phyloP scores from a whole-genome alignment of 2,113 vertebrate species.

The Erpornis zantholeuca region DNA sequence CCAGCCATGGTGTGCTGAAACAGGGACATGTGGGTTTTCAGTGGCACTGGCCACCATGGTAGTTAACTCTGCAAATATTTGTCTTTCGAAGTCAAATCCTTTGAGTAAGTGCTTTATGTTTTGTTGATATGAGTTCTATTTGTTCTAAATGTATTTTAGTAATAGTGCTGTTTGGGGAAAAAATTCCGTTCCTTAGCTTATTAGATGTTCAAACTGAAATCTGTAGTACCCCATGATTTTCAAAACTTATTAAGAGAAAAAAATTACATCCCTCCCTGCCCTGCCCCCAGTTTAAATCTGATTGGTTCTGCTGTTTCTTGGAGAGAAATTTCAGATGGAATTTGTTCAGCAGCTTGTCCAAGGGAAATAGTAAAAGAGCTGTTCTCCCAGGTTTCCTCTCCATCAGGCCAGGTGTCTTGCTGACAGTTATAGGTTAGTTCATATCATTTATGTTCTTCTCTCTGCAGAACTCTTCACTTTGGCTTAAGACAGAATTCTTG shows the following conservation, averaged over 20 bases:
- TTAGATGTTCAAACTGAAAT: background rate
- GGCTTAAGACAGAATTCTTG: background rate
- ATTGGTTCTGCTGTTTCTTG: background rate
- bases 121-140: background rate
- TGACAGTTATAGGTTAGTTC: background rate
- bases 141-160: background rate
- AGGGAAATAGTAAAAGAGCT: background rate
- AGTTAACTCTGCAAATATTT: background rate
- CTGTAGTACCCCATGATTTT: background rate
- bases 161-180: background rate
- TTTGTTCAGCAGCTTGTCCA: background rate
- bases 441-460: rapidly evolving
- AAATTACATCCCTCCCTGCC: background rate
- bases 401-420: background rate
- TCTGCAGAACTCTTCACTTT: background rate
- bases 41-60: background rate
- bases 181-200: background rate
- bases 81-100: background rate
- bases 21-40: rapidly evolving
- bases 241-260: background rate
- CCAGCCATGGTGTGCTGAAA: background rate
- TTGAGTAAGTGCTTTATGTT: background rate
- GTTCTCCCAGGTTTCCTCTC: background rate
- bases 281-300: background rate
- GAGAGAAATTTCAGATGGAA: background rate